These are phyloP conservation scores for Neotoma lepida DNA, from an alignment of 2,113 vertebrate genomes.

Conservation along the genomic window DNA sequence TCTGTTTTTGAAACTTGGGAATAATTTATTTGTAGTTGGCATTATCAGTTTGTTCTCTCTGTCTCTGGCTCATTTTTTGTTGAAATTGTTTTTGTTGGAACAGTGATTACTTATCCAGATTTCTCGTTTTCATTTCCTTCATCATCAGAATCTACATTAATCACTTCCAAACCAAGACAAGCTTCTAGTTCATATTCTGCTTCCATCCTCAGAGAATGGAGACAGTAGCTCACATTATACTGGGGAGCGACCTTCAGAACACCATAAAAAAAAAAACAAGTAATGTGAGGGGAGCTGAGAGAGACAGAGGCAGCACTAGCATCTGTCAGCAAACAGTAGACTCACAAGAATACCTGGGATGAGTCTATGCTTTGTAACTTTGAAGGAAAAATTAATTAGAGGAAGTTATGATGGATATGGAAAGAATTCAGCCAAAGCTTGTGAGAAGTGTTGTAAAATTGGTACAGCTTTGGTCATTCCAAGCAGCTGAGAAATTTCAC, in stretches of 20 bases:
- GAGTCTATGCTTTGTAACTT: neutral
- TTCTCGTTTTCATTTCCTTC: constrained; percentile 84
- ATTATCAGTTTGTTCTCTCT: constrained; percentile 70
- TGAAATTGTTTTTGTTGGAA: constrained; percentile 80
- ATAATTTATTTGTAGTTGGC: constrained; percentile 78
- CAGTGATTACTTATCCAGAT: constrained; percentile 80
- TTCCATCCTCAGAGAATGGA: constrained; percentile 58
- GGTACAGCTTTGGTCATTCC: neutral
- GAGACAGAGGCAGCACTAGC: neutral
- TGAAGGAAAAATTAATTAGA: neutral
- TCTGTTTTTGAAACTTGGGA: constrained; percentile 71
- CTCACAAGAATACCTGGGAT: neutral
- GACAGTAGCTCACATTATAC: constrained; percentile 55
- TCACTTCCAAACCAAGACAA: constrained; percentile 77
- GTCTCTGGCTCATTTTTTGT: constrained; percentile 76
- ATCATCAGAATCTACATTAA: constrained; percentile 80
- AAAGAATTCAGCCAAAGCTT: neutral
- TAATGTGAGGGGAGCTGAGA: neutral
- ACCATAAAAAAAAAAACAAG: neutral
- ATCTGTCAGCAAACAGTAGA: neutral
- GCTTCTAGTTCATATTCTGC: constrained; percentile 71
- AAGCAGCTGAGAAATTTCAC: neutral
- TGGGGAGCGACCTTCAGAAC: constrained; percentile 61
- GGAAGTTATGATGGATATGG: neutral
- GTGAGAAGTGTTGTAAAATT: neutral